A percentile compares a stretch with the other conserved stretches of the same genome.
Evolutionary conservation across 2,888 invertebrate species (phyloP).

Genomic region (Mythimna ferrago): DNA sequence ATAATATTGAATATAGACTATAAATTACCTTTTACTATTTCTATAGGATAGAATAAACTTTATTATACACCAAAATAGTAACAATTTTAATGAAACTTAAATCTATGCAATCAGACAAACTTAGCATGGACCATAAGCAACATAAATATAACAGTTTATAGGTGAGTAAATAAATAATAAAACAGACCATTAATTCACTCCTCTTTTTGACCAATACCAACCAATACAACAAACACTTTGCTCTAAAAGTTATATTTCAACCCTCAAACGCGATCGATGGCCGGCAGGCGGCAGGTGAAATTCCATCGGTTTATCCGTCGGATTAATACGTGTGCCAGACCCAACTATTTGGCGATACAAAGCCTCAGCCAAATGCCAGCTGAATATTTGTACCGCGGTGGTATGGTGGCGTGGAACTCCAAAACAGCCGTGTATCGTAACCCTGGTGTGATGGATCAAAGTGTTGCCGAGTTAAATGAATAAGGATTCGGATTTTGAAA

Average conservation of each 20-base stretch:
- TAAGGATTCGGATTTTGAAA: not conserved
- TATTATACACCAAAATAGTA: too few relatives aligned
- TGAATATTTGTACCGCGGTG: constrained; percentile 63
- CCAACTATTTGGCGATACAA: constrained; percentile 68
- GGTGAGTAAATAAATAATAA: not conserved
- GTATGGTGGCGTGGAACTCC: constrained; percentile 26
- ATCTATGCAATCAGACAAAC: too few relatives aligned
- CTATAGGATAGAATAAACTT: too few relatives aligned
- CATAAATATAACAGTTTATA: too few relatives aligned
- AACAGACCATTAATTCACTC: constrained; percentile 13
- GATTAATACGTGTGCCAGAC: constrained; percentile 61
- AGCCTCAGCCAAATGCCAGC: constrained; percentile 65
- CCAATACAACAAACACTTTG: constrained; percentile 40
- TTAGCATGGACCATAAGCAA: too few relatives aligned
- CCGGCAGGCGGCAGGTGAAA: constrained; percentile 52
- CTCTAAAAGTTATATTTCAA: constrained; percentile 51
- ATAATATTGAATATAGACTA: too few relatives aligned
- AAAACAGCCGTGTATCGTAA: constrained; percentile 12
- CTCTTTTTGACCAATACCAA: constrained; percentile 14
- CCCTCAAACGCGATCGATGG: constrained; percentile 54
- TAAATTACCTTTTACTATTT: too few relatives aligned
- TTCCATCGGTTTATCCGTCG: constrained; percentile 64
- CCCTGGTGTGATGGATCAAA: constrained; percentile 10
- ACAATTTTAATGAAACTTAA: too few relatives aligned
- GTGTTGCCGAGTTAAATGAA: not conserved